Conservation (phyloP, 2,888 invertebrate genomes). For the Apantesis nais region DNA sequence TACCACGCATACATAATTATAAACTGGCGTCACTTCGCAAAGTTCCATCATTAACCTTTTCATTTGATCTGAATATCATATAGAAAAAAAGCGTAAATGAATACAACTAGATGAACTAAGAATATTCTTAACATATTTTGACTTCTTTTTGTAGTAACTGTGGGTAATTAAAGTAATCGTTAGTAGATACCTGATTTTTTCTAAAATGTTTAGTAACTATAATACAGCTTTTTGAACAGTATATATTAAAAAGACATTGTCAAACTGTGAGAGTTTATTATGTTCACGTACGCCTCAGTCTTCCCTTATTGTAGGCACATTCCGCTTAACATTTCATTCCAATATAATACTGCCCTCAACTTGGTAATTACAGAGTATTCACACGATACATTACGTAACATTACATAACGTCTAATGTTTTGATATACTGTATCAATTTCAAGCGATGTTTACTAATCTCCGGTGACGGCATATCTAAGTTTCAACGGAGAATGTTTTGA, state of each 20-base stretch:
- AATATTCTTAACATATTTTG: background rate
- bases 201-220: background rate
- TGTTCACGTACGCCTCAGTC: background rate
- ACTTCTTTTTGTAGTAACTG: background rate
- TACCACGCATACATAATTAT: too few species aligned
- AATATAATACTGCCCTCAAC: background rate
- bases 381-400: background rate
- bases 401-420: background rate
- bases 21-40: too few species aligned
- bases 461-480: conserved; percentile 3
- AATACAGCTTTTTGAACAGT: background rate
- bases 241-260: background rate
- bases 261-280: background rate
- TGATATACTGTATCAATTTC: conserved; percentile 3
- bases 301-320: background rate
- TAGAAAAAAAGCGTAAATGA: too few species aligned
- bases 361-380: background rate
- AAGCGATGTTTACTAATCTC: conserved; percentile 2
- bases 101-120: too few species aligned
- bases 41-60: too few species aligned
- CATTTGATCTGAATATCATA: too few species aligned
- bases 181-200: background rate
- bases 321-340: background rate
- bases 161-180: background rate
- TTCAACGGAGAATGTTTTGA: background rate